Base-by-base conservation (phyloP, 2,113 vertebrate species). In the Carassius gibelio region DNA sequence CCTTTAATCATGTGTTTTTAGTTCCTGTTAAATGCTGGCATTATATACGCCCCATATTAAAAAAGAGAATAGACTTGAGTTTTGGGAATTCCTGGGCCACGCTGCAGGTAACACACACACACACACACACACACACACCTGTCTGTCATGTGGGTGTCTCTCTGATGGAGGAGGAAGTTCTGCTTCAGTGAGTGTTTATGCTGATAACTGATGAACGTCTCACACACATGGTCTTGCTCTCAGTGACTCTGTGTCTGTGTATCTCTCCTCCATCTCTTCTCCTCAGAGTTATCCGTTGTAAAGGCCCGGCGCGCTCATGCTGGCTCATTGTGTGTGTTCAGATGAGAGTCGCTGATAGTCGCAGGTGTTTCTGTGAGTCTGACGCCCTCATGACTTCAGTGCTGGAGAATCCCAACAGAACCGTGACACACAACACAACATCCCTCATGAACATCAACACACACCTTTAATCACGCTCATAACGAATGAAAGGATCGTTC, bases 121-220 rank as follows among this genome's bases (percentile, higher is more conserved):
- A 69, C 30, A 69, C 36, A 11, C 36, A 11, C 45, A 11, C 45
- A 45, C 69, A 74, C 69, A 74, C 69, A 74, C 69, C 38, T 74
- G 71, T 74, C 38, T 74, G 71, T 74, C 71, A 74, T 48, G 71
- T 45, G 38, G 71, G 71, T 74, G 38, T 45, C 71, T 74, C 69
- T 45, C 38, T 48, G 38, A 74, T 74, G 71, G 21, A 21, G 71
- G 71, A 23, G 71, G 10, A 74, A 74, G 71, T 74, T 74, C 21
- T 74, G 71, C 71, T 23, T 45, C 71, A n/a, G 71, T 48, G 71
- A 45, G 42, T 21, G 21, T 74, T 14, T n/a, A 74, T 48, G 71
- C 71, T 5, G 71, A 74, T 74, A 23, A 74, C 38, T 74, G 71
- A 74, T 74, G 21, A 23, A 42, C 4, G 36, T 45, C 38, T 14